Evolutionary conservation across 2,888 invertebrate genomes (phyloP).

Genomic region (Nephrotoma appendiculata): DNA sequence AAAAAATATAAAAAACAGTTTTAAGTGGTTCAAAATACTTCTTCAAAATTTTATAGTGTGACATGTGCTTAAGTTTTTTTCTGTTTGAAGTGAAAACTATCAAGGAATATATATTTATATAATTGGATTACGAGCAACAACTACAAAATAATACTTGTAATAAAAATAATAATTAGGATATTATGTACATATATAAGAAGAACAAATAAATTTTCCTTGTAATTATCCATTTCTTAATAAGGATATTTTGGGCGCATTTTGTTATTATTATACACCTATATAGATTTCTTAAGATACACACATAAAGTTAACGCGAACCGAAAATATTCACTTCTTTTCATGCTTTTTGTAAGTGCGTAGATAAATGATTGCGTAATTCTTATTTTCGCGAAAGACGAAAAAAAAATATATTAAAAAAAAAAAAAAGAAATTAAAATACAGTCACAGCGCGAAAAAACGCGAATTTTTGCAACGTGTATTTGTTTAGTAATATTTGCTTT

Average conservation of each 20-base stretch:
- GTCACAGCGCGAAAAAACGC: not conserved
- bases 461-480: not conserved
- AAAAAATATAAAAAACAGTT: not conserved
- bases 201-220: not conserved
- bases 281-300: not conserved
- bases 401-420: not conserved
- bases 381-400: slow-evolving; percentile 4
- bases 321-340: not conserved
- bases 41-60: not conserved
- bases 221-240: not conserved
- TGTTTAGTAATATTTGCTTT: not conserved
- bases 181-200: not conserved
- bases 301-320: not conserved
- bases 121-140: not conserved
- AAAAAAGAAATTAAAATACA: not conserved
- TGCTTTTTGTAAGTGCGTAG: slow-evolving; percentile 3
- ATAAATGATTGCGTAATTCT: slow-evolving; percentile 5
- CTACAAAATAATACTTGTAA: not conserved
- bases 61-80: not conserved
- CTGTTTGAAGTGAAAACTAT: not conserved
- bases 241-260: not conserved
- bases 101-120: not conserved
- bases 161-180: not conserved
- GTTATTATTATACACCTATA: not conserved
- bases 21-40: not conserved